phyloP scores from a whole-genome alignment of 2,113 vertebrate species.

The Macaca nemestrina region DNA sequence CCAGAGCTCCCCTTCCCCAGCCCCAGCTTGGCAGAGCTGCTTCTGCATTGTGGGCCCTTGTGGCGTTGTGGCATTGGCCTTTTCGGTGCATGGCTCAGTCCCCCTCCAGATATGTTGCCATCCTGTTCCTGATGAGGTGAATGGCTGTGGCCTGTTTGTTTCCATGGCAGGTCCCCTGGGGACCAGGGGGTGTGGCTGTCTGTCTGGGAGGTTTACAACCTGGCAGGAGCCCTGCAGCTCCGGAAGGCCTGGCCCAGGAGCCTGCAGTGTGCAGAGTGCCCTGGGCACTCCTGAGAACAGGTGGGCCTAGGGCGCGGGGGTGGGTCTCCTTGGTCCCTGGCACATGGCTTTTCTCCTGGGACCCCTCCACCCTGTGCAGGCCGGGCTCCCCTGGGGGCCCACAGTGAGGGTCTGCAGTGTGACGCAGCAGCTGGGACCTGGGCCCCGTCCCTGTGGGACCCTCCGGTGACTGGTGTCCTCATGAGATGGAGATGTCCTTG shows the following conservation, averaged over 20 bases:
- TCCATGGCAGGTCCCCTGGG: background rate
- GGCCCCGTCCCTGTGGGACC: too few relatives aligned
- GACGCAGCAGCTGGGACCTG: background rate
- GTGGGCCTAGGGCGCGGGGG: background rate
- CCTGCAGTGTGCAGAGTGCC: too few relatives aligned
- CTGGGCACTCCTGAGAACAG: background rate
- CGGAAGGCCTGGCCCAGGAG: too few relatives aligned
- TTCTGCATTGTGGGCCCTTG: background rate
- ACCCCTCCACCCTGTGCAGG: too few relatives aligned
- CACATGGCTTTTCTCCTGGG: background rate
- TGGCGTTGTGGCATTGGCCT: rapidly evolving
- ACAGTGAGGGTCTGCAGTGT: background rate
- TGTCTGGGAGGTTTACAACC: background rate
- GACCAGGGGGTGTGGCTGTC: too few relatives aligned
- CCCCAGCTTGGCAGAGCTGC: background rate
- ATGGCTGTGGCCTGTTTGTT: background rate
- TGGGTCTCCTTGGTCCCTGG: background rate
- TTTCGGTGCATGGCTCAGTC: background rate
- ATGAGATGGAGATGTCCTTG: background rate
- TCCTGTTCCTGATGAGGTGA: background rate
- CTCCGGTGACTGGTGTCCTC: rapidly evolving
- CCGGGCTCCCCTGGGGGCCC: background rate
- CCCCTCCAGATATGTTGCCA: background rate
- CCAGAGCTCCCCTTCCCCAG: background rate
- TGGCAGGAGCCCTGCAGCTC: background rate